A percentile compares a stretch with the other conserved stretches of the same genome.
phyloP scores from a whole-genome alignment of 1,140 invertebrate species.

The Brachionus plicatilis region DNA sequence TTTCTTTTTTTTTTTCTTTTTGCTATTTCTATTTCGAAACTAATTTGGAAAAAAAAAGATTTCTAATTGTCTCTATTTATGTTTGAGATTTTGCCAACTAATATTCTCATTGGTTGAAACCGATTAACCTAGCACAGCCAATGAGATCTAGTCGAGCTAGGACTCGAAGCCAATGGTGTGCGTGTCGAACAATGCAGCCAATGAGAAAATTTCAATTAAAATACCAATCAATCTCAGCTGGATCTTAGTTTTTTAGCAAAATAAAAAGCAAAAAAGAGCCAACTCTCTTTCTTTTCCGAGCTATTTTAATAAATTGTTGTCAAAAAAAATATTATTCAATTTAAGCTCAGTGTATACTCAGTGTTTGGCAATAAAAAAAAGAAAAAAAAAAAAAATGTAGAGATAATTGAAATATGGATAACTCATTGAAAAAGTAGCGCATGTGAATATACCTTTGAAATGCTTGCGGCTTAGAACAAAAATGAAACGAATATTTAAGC shows the following conservation, averaged over 20 bases:
- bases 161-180: background rate
- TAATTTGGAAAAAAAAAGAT: slow-evolving; percentile 10
- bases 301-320: slow-evolving; percentile 33
- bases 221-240: slow-evolving; percentile 38
- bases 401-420: background rate
- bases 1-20: background rate
- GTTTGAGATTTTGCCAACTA: background rate
- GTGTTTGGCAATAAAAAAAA: background rate
- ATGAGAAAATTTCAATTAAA: slow-evolving; percentile 25
- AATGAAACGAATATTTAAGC: background rate
- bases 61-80: slow-evolving; percentile 38
- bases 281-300: background rate
- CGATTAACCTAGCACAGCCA: background rate
- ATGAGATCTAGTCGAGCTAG: background rate
- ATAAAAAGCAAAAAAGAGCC: background rate
- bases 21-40: background rate
- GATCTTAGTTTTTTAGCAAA: background rate
- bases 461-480: background rate
- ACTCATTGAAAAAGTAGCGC: background rate
- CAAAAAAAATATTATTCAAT: background rate
- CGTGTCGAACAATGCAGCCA: background rate
- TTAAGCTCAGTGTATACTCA: background rate
- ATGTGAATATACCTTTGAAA: background rate
- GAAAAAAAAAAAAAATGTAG: background rate
- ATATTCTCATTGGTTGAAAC: background rate